These are phyloP conservation scores for Eubasilissa regina DNA, from an alignment of 1,140 invertebrate species.

Conservation along the genomic window DNA sequence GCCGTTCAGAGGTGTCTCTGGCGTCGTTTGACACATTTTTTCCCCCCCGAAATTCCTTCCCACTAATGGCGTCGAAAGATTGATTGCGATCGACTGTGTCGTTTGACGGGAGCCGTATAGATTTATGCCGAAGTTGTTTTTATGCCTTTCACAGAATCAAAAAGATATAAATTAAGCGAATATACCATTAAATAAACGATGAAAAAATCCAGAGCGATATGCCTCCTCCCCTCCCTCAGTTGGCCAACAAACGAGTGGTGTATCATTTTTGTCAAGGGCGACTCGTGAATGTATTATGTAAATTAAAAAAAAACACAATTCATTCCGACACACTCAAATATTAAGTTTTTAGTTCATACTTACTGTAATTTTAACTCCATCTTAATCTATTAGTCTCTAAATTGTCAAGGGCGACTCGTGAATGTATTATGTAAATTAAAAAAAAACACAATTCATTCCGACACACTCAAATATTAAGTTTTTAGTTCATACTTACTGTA, in stretches of 20 bases:
- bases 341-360: no score
- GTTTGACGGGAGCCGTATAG: constrained; percentile 56
- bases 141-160: constrained; percentile 53
- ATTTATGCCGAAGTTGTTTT: constrained; percentile 60
- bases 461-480: no score
- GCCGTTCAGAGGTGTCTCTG: constrained; percentile 34
- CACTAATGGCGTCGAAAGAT: constrained; percentile 55
- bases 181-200: constrained; percentile 60
- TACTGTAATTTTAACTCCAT: no score
- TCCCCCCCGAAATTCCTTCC: constrained; percentile 38
- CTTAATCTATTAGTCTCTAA: no score
- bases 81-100: constrained; percentile 55
- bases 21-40: constrained; percentile 39
- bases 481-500: no score
- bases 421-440: neutral
- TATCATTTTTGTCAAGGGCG: constrained; percentile 55
- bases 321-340: no score
- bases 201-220: constrained; percentile 49
- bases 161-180: constrained; percentile 59
- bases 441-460: no score
- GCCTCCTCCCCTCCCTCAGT: constrained; percentile 19
- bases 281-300: neutral
- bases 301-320: no score
- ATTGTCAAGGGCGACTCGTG: constrained; percentile 45
- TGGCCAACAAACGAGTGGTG: constrained; percentile 30